Evolutionary conservation across 2,888 invertebrate species (phyloP).

Genomic region (Anticlea derivata): DNA sequence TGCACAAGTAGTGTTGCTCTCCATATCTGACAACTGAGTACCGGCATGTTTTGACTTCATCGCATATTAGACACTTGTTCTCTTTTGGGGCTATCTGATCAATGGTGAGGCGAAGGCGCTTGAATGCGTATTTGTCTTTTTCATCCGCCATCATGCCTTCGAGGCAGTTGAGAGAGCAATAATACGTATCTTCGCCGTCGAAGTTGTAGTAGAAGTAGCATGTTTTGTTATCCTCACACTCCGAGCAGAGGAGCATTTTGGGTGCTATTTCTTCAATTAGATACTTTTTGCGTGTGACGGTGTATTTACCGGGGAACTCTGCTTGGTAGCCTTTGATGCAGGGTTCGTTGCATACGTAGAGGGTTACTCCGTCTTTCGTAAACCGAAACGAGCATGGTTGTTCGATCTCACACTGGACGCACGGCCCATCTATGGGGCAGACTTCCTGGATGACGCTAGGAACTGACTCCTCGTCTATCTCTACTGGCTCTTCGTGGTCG

Average conservation of each 20-base stretch:
- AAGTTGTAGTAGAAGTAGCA: slow-evolving; percentile 77
- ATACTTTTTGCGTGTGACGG: slow-evolving; percentile 62
- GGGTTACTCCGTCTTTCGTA: slow-evolving; percentile 53
- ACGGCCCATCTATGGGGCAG: slow-evolving; percentile 59
- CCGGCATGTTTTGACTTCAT: slow-evolving; percentile 71
- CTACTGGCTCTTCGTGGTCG: slow-evolving; percentile 75
- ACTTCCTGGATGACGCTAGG: slow-evolving; percentile 71
- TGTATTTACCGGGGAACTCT: slow-evolving; percentile 59
- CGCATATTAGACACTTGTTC: slow-evolving; percentile 76
- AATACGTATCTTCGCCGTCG: slow-evolving; percentile 75
- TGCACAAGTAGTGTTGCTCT: slow-evolving; percentile 78
- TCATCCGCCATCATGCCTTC: slow-evolving; percentile 81
- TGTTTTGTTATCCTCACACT: slow-evolving; percentile 70
- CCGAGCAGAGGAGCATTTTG: slow-evolving; percentile 57
- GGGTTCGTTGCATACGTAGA: slow-evolving; percentile 72
- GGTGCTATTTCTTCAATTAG: slow-evolving; percentile 69
- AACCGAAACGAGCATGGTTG: slow-evolving; percentile 62
- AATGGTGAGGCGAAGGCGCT: slow-evolving; percentile 78
- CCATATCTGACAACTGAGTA: slow-evolving; percentile 80
- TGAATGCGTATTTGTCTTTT: slow-evolving; percentile 80
- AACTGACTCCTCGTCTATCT: slow-evolving; percentile 55
- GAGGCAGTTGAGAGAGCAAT: slow-evolving; percentile 82
- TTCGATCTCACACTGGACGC: slow-evolving; percentile 70
- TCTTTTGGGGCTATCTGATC: slow-evolving; percentile 59
- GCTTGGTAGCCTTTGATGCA: slow-evolving; percentile 76